These are phyloP conservation scores for Antechinus flavipes DNA, from an alignment of 2,113 vertebrate species.

Conservation along the genomic window DNA sequence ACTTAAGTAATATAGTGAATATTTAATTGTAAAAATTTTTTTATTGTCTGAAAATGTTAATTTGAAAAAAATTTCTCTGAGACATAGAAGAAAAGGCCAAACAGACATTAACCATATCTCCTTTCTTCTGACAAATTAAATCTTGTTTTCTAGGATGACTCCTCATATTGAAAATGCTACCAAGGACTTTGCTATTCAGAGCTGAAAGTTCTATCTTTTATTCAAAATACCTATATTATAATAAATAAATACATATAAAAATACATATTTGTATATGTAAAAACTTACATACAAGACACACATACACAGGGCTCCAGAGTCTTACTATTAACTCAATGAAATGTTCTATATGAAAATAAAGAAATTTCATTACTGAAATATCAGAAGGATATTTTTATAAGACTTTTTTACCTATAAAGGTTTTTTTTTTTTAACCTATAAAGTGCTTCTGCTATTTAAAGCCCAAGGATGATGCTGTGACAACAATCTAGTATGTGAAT, in stretches of 20 bases:
- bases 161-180: neutral
- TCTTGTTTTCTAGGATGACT: neutral
- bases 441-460: neutral
- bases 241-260: neutral
- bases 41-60: conserved; percentile 14
- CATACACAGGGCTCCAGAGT: neutral
- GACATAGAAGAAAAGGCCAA: neutral
- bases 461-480: neutral
- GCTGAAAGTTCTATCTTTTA: neutral
- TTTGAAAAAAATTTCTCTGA: neutral
- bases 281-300: neutral
- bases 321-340: neutral
- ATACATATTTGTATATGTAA: neutral
- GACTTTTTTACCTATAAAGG: neutral
- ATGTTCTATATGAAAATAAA: neutral
- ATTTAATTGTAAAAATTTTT: neutral
- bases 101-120: conserved; percentile 1
- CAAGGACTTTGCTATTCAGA: neutral
- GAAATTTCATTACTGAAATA: neutral
- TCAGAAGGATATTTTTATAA: neutral
- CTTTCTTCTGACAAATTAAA: neutral
- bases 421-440: neutral
- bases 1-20: neutral
- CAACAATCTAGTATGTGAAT: neutral
- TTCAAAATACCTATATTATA: neutral